Percentiles rank a stretch among this genome's conserved stretches.
Evolutionary conservation across 1,140 invertebrate genomes (phyloP).

Genomic region (Drosophila mayri): DNA sequence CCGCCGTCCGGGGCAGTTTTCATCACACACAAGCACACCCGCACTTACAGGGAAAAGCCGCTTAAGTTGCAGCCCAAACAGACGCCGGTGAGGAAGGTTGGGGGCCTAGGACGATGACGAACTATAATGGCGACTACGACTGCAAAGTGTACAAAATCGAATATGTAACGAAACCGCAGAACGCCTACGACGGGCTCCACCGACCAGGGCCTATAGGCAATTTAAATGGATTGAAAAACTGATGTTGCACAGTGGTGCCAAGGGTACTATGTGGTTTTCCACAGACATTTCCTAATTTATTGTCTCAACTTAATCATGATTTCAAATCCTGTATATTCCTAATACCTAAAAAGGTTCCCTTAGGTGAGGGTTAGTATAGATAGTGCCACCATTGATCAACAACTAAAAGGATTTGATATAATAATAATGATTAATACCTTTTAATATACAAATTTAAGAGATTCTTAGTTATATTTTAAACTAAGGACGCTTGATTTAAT

Average conservation of each 20-base stretch:
- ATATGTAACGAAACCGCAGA: conserved; percentile 77
- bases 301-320: neutral
- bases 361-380: neutral
- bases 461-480: too few relatives aligned
- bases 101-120: conserved; percentile 31
- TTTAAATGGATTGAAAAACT: conserved; percentile 63
- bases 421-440: neutral
- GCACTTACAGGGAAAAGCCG: conserved; percentile 60
- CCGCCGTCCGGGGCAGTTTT: conserved; percentile 68
- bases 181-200: conserved; percentile 53
- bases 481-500: too few relatives aligned
- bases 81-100: neutral
- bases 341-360: neutral
- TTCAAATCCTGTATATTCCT: neutral
- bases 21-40: conserved; percentile 45
- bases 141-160: conserved; percentile 77
- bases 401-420: neutral
- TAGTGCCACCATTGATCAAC: neutral
- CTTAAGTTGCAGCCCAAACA: conserved; percentile 70
- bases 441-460: neutral
- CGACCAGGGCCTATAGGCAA: conserved; percentile 53
- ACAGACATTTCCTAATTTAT: neutral
- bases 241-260: conserved; percentile 48
- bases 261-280: neutral
- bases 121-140: conserved; percentile 40